phyloP scores from a whole-genome alignment of 2,888 invertebrate species.

The Sphaerophoria rueppellii region DNA sequence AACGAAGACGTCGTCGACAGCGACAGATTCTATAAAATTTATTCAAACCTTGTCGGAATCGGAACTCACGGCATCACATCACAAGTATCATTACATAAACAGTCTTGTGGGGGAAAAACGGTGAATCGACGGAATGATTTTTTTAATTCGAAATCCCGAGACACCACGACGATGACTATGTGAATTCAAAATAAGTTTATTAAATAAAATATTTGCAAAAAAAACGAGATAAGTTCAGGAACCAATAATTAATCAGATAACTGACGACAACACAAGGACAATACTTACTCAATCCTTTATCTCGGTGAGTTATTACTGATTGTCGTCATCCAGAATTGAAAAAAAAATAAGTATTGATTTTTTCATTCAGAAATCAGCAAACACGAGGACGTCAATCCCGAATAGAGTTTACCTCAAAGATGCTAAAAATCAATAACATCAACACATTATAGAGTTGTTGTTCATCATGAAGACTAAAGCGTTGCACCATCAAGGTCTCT shows the following conservation, averaged over 20 bases:
- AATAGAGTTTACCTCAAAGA: constrained; percentile 33
- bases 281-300: constrained; percentile 15
- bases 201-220: constrained; percentile 41
- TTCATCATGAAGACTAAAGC: constrained; percentile 36
- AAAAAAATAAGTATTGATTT: constrained; percentile 61
- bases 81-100: constrained; percentile 73
- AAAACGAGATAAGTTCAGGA: constrained; percentile 19
- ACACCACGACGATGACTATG: constrained; percentile 67
- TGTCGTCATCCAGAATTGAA: constrained; percentile 16
- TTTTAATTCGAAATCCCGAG: constrained; percentile 40
- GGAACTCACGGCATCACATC: constrained; percentile 66
- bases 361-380: constrained; percentile 50
- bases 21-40: constrained; percentile 34
- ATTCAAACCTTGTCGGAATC: constrained; percentile 29
- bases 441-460: constrained; percentile 6
- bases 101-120: constrained; percentile 28
- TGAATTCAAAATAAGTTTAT: constrained; percentile 52
- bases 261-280: constrained; percentile 27
- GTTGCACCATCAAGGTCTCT: constrained; percentile 62
- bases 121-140: background rate
- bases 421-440: constrained; percentile 60
- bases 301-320: constrained; percentile 59
- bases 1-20: constrained; percentile 14
- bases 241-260: constrained; percentile 33
- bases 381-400: background rate